Conservation (phyloP, 2,888 invertebrate species). For the Plutella xylostella region DNA sequence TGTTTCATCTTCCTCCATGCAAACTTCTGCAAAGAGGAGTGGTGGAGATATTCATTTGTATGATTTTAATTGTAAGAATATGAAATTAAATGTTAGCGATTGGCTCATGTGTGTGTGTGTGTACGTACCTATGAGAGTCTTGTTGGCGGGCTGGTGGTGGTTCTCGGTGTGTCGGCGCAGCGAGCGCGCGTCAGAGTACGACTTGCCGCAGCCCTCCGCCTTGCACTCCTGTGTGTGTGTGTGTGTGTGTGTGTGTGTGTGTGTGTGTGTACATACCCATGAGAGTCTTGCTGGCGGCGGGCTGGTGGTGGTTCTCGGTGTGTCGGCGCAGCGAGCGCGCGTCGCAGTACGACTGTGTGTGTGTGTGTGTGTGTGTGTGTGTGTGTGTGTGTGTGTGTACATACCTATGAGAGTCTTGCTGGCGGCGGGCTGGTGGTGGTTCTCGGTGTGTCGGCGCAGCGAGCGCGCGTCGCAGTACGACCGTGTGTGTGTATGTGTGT, state of each 20-base stretch:
- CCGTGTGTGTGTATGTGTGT: too few relatives aligned
- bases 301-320: conserved; percentile 93
- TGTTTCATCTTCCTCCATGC: too few relatives aligned
- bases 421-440: conserved; percentile 80
- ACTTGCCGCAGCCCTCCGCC: conserved; percentile 96
- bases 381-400: too few relatives aligned
- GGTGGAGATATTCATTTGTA: too few relatives aligned
- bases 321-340: conserved; percentile 93
- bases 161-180: conserved; percentile 95
- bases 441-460: conserved; percentile 93
- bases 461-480: conserved; percentile 98
- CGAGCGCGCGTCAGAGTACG: conserved; percentile 97
- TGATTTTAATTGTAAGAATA: too few relatives aligned
- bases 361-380: too few relatives aligned
- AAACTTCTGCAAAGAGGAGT: too few relatives aligned
- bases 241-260: conserved; percentile 98
- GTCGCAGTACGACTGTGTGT: conserved; percentile 98
- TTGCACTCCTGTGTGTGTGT: conserved; percentile 97
- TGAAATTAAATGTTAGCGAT: too few relatives aligned
- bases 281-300: conserved; percentile 23
- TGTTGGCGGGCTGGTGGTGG: conserved; percentile 82
- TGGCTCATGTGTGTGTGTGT: too few relatives aligned
- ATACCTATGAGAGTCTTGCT: too few relatives aligned
- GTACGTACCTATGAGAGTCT: too few relatives aligned
- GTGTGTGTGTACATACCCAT: too few relatives aligned